Evolutionary conservation across 92 coral and sea anemone genomes (phyloP), one percentile per base, ranked within the genome.

Genomic region (Parazoanthus swiftii): DNA sequence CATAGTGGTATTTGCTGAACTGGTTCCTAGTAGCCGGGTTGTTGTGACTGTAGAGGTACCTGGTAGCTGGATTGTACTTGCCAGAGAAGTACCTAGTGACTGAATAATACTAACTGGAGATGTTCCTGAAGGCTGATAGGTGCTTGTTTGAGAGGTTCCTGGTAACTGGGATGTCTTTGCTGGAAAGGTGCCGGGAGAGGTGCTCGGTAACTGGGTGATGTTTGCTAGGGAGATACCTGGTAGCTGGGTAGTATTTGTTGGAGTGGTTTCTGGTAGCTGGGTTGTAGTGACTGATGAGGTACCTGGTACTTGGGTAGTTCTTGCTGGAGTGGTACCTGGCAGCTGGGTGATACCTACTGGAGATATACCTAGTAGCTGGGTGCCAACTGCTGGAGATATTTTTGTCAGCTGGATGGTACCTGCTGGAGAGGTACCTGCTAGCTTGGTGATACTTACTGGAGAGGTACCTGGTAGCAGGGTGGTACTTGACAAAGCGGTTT

Each of bases 401-500:
- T 51, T 23, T 15, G 58, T 0, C 25, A 56, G 29, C 21, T 15
- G 33, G n/a, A 82, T 6, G 33, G 59, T 85, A 59, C 9, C 29
- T 48, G 85, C n/a, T 88, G 51, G 67, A 11, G 89, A 48, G 54
- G 75, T 72, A 72, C 76, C 42, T 74, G 71, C 67, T 73, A 14
- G 21, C 13, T 73, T 18, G 33, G 67, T 72, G n/a, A 44, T 39
- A 21, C 20, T 37, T 51, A 6, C 6, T 26, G 85, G 38, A 51
- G 72, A 8, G 43, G 85, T 81, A 29, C 42, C 36, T 81, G 74
- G 72, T 81, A 38, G 37, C 16, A 20, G 29, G 13, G 21, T 15
- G 63, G 38, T 59, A 46, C 51, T 46, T 46, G 51, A 50, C 33
- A 26, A 4, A 39, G 42, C 8, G 73, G 73, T 67, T 20, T 29